phyloP scores from a whole-genome alignment of 2,797 vertebrate species.

The Danio albolineatus region DNA sequence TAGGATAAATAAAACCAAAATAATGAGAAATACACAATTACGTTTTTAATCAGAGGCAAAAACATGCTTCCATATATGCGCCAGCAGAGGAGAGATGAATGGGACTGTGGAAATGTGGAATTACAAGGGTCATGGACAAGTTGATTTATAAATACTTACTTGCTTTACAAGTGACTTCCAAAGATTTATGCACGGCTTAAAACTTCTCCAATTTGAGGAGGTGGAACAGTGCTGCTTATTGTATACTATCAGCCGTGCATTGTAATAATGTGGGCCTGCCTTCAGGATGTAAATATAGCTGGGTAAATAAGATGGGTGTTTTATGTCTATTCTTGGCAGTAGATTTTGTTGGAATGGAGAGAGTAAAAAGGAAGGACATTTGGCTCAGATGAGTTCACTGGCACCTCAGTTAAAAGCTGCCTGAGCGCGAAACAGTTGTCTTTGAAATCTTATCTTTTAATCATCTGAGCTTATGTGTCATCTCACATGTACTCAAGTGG shows the following conservation, averaged over 20 bases:
- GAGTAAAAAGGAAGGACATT: slow-evolving; percentile 61
- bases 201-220: slow-evolving; percentile 45
- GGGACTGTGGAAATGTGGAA: neutral
- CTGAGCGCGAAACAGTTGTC: slow-evolving; percentile 51
- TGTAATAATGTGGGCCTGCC: slow-evolving; percentile 60
- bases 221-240: slow-evolving; percentile 47
- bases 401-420: slow-evolving; percentile 57
- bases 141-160: slow-evolving; percentile 42
- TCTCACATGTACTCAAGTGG: slow-evolving; percentile 56
- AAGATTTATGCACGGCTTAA: slow-evolving; percentile 48
- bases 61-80: neutral
- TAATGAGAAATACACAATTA: neutral
- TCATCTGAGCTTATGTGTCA: slow-evolving; percentile 58
- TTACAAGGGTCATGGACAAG: slow-evolving; percentile 14
- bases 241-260: slow-evolving; percentile 44
- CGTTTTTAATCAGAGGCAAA: neutral
- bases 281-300: slow-evolving; percentile 58
- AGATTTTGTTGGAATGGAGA: slow-evolving; percentile 53
- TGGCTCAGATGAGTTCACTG: slow-evolving; percentile 61
- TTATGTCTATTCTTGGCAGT: slow-evolving; percentile 58
- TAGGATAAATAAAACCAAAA: neutral
- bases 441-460: slow-evolving; percentile 66
- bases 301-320: slow-evolving; percentile 54
- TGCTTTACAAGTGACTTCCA: slow-evolving; percentile 46
- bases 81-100: neutral